phyloP scores from a whole-genome alignment of 1,140 invertebrate genomes.

The Campoletis sonorensis region DNA sequence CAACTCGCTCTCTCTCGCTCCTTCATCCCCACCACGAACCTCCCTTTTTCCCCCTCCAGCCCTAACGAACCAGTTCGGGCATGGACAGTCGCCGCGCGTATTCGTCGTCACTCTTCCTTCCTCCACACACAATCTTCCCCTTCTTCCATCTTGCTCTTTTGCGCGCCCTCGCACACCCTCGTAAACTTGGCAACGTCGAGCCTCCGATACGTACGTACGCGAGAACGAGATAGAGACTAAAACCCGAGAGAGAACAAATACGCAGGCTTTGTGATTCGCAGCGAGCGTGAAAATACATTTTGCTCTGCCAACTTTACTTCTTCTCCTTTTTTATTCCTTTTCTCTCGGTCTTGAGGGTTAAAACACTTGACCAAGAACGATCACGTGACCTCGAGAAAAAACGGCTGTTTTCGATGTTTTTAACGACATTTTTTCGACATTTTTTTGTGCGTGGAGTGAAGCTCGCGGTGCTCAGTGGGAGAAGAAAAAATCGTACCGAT shows the following conservation, averaged over 20 bases:
- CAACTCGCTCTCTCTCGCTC: background rate
- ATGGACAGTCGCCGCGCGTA: background rate
- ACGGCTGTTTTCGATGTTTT: background rate
- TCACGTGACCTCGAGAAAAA: constrained; percentile 1
- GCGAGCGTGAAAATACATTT: constrained; percentile 7
- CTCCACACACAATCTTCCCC: background rate
- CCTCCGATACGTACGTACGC: background rate
- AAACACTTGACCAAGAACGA: background rate
- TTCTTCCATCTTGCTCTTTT: background rate
- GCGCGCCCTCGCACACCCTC: background rate
- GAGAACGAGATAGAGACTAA: background rate
- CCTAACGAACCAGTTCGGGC: background rate
- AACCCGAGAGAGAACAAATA: background rate
- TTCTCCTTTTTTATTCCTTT: too few species aligned
- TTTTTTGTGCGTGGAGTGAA: background rate
- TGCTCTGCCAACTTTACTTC: background rate
- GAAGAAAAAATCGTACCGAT: too few species aligned
- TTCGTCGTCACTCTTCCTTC: constrained; percentile 8
- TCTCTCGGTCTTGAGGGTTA: too few species aligned
- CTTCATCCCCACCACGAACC: background rate
- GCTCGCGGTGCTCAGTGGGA: too few species aligned
- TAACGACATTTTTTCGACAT: background rate
- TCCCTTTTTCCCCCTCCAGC: background rate
- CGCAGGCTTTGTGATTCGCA: background rate
- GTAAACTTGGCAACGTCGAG: constrained; percentile 21